Evolutionary conservation across 92 coral and sea anemone species (phyloP), one percentile per base, ranked within the genome.

Genomic region (Umimayanthus chanpuru): DNA sequence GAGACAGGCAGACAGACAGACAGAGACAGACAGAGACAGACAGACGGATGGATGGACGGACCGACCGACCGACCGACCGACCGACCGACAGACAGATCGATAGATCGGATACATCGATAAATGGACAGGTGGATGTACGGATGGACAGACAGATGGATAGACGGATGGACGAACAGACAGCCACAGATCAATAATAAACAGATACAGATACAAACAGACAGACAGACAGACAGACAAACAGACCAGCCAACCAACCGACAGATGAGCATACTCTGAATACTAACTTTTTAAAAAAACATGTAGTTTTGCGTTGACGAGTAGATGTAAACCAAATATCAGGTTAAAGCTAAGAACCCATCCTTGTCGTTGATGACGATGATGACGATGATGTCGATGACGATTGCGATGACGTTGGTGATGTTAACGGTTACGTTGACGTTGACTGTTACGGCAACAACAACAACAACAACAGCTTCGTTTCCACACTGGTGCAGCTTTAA

Each of bases 51-150:
- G 81, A 78, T 18, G 7, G 66, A 8, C 61, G 12, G 40, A 26
- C 26, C 5, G 43, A 2, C 8, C 4, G 10, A 50, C 64, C 2
- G 32, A 50, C 40, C 1, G 68, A 53, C 18, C 15, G 67, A 30
- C 47, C 1, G 72, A 58, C 84, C 15, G 44, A 56, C 83, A 50
- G 83, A 79, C 81, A 6, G 61, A 75, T 50, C 39, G 75, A 70
- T 11, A 25, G 6, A 72, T 1, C 0, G 12, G 9, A 68, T n/a
- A 16, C 3, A 41, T 41, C 3, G 44, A 41, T 5, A 23, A 72
- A 25, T 4, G 12, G 10, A 70, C 6, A 18, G 44, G 7, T 41
- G 2, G 44, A 40, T 5, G 5, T 14, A 32, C 20, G 6, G 39
- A 18, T 20, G 3, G 21, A 29, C 8, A 75, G 0, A 41, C 44